Conservation (phyloP, 2,888 invertebrate genomes). For the Chaitophorus viminalis region DNA sequence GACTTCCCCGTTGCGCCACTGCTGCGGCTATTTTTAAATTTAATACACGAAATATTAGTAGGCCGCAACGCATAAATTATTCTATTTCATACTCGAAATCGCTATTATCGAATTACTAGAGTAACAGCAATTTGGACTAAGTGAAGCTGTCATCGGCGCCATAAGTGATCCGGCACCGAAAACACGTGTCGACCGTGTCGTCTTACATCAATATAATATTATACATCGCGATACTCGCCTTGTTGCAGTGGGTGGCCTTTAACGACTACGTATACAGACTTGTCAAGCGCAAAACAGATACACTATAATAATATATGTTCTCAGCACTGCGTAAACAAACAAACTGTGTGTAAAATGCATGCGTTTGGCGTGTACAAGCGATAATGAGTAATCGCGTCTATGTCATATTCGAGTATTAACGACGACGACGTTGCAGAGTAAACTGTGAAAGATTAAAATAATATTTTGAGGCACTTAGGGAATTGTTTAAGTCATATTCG, state of each 20-base stretch:
- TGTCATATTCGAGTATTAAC: neutral
- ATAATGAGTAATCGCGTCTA: neutral
- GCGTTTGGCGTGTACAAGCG: neutral
- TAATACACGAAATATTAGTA: neutral
- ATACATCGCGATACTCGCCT: neutral
- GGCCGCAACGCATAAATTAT: neutral
- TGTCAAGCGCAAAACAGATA: constrained; percentile 12
- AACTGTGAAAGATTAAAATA: too few relatives aligned
- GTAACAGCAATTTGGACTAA: constrained; percentile 26
- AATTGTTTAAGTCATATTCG: too few relatives aligned
- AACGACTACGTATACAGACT: neutral
- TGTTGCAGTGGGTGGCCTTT: neutral
- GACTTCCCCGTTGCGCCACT: too few relatives aligned
- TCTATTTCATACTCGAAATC: neutral
- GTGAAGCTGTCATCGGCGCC: constrained; percentile 46
- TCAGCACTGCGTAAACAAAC: constrained; percentile 1
- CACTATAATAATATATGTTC: too few relatives aligned
- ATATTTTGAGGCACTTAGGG: too few relatives aligned
- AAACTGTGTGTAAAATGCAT: neutral
- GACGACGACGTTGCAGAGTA: neutral
- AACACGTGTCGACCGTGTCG: constrained; percentile 43
- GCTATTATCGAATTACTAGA: neutral
- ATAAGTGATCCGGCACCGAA: constrained; percentile 31
- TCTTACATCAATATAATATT: neutral
- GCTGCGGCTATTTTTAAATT: constrained; percentile 4